phyloP scores from a whole-genome alignment of 2,113 vertebrate species.

The Chaenocephalus aceratus region DNA sequence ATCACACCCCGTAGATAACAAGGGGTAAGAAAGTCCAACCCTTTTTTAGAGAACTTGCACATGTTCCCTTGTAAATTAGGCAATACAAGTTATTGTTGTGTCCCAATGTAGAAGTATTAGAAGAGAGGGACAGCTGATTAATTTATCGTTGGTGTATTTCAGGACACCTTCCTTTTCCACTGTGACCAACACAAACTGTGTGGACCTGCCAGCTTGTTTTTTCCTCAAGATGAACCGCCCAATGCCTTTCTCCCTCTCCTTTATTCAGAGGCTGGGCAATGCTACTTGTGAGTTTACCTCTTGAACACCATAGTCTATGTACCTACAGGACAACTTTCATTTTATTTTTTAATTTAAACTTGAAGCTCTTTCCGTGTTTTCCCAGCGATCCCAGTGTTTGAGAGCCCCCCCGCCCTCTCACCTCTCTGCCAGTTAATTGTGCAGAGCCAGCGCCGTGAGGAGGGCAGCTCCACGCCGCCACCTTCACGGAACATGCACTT shows the following conservation, averaged over 20 bases:
- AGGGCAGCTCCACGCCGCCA: slow-evolving; percentile 77
- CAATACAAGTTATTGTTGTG: neutral
- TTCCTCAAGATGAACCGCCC: slow-evolving; percentile 95
- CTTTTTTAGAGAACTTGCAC: neutral
- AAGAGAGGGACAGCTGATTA: neutral
- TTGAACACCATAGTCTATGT: neutral
- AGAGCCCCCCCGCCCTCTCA: slow-evolving; percentile 86
- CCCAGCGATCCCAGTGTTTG: slow-evolving; percentile 93
- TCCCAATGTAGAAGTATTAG: neutral
- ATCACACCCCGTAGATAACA: slow-evolving; percentile 96
- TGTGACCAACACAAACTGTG: slow-evolving; percentile 95
- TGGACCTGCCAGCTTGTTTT: slow-evolving; percentile 97
- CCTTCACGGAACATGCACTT: slow-evolving; percentile 92
- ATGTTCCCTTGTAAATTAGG: neutral
- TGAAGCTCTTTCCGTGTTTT: neutral
- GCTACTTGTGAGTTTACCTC: slow-evolving; percentile 87
- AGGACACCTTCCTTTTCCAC: slow-evolving; percentile 95
- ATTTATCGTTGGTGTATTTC: slow-evolving; percentile 21
- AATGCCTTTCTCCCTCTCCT: slow-evolving; percentile 93
- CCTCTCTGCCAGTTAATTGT: slow-evolving; percentile 94
- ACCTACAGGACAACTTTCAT: neutral
- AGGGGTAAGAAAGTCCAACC: slow-evolving; percentile 86
- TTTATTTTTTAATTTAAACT: neutral
- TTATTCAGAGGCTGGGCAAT: slow-evolving; percentile 92
- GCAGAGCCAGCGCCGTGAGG: slow-evolving; percentile 91